Evolutionary conservation across 2,888 invertebrate genomes (phyloP), one percentile per base, ranked within the genome.

Genomic region (Drosophila infuscata): DNA sequence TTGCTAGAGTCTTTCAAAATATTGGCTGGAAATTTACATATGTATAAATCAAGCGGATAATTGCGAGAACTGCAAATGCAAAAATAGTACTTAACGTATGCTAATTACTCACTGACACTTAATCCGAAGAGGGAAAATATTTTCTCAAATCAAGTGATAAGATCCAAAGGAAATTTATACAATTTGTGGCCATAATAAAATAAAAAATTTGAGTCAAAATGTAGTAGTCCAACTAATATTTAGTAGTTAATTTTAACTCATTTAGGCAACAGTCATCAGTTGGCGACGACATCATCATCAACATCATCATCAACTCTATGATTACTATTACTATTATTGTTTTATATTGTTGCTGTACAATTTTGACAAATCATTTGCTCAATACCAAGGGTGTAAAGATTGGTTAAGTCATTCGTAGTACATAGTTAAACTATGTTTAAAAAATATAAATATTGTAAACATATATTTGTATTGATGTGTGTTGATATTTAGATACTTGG

Each of bases 321-420:
- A 60, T 36, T 58, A 64, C 25, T 56, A 49, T 38, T 54, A 56
- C 54, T 66, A 76, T 83, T 68, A 68, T 73, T 61, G 57, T 68
- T 49, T 68, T 36, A 57, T 32, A 53, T 58, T 69, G 57, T 58
- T 77, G 52, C 49, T 49, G 29, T 58, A 57, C 46, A 54, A 53
- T 63, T 72, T 74, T 57, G 53, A 76, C 70, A 70, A 76, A 76
- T 77, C 83, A 82, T 85, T 85, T 85, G 66, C 69, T 67, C 74
- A 70, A 70, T 76, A 75, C 70, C 88, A 89, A 86, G 86, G 90
- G 81, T 88, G 70, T 56, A 57, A 15, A 66, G 64, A 76, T 79
- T 83, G 74, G 64, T 60, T 74, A 60, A 83, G 88, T 86, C 90
- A 86, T 88, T 60, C 61, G 32, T 33, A 63, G 52, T 46, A 38